Percentiles rank a stretch among this genome's conserved stretches.
phyloP scores from a whole-genome alignment of 2,797 vertebrate genomes.

The Pteropus rufus region DNA sequence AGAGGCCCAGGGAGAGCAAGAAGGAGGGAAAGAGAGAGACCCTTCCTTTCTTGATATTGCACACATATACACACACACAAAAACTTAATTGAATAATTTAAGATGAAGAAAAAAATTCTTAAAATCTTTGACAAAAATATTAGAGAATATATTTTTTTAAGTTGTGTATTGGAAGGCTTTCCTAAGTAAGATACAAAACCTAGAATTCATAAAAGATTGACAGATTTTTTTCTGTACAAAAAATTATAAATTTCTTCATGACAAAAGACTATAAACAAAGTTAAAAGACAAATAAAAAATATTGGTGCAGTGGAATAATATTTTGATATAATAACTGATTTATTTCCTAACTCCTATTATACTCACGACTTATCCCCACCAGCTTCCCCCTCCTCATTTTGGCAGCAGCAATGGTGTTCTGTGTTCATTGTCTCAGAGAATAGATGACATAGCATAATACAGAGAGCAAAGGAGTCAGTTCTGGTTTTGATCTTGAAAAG shows the following conservation, averaged over 20 bases:
- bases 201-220: constrained; percentile 73
- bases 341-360: neutral
- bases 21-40: accelerated
- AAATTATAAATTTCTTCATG: constrained; percentile 69
- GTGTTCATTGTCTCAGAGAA: neutral
- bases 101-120: neutral
- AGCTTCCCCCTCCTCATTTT: neutral
- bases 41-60: neutral
- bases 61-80: neutral
- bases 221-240: constrained; percentile 66
- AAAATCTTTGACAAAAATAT: constrained; percentile 20
- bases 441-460: neutral
- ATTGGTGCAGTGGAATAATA: constrained; percentile 23
- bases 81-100: neutral
- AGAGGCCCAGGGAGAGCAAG: neutral
- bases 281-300: constrained; percentile 65
- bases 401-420: neutral
- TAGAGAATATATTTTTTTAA: constrained; percentile 54
- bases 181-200: constrained; percentile 67
- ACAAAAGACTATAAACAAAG: constrained; percentile 74
- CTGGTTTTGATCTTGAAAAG: constrained; percentile 57
- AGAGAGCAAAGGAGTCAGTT: constrained; percentile 30
- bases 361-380: neutral
- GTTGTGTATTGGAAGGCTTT: constrained; percentile 50
- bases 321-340: constrained; percentile 55